Conservation (phyloP, 1,140 invertebrate species). For the Zaprionus davidi region DNA sequence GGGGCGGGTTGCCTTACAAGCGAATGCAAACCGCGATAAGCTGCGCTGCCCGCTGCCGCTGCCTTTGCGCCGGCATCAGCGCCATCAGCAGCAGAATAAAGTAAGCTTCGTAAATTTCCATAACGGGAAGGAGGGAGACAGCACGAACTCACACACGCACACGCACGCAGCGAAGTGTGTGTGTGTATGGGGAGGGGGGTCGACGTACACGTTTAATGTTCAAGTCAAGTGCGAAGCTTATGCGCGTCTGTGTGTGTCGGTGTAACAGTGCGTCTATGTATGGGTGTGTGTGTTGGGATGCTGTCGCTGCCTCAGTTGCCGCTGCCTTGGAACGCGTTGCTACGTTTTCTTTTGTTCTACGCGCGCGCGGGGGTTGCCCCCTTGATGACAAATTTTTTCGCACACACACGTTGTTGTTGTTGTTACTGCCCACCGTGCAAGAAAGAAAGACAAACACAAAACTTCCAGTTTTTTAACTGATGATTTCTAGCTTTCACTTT, state of each 20-base stretch:
- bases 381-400: conserved; percentile 74
- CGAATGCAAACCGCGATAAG: conserved; percentile 49
- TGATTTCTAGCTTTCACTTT: conserved; percentile 35
- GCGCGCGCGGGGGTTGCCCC: conserved; percentile 36
- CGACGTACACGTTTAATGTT: conserved; percentile 69
- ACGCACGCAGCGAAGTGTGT: neutral
- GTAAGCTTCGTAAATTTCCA: conserved; percentile 62
- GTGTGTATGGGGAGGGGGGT: neutral
- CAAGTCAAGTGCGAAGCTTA: conserved; percentile 76
- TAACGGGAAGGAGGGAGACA: conserved; percentile 8
- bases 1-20: conserved; percentile 36
- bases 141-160: neutral
- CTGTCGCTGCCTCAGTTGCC: conserved; percentile 7
- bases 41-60: conserved; percentile 42
- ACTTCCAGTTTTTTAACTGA: conserved; percentile 52
- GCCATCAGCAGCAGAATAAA: conserved; percentile 42
- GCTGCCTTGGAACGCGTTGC: conserved; percentile 40
- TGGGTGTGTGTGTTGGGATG: conserved; percentile 38
- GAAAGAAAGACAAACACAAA: conserved; percentile 37
- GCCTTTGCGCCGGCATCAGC: conserved; percentile 12
- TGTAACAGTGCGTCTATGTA: conserved; percentile 31
- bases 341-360: conserved; percentile 70
- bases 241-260: conserved; percentile 40
- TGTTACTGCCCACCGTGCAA: conserved; percentile 36
- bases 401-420: conserved; percentile 11